A percentile compares a stretch with the other conserved stretches of the same genome.
These are phyloP conservation scores for Spea bombifrons DNA, from an alignment of 2,113 vertebrate species.

Conservation along the genomic window DNA sequence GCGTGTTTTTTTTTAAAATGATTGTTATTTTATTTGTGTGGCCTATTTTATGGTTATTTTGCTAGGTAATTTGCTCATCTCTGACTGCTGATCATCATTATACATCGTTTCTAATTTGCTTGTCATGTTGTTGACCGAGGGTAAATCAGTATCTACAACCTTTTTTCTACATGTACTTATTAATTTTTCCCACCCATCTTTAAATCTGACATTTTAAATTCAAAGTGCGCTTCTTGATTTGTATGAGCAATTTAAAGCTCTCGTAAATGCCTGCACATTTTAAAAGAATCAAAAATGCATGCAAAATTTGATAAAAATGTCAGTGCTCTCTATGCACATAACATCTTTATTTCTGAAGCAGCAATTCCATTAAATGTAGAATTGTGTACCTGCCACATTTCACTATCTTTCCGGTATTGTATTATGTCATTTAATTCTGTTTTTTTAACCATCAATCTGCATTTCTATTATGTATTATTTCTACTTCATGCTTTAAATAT, in stretches of 20 bases:
- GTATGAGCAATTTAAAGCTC: constrained; percentile 42
- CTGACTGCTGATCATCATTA: constrained; percentile 45
- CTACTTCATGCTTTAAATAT: constrained; percentile 17
- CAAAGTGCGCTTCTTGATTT: constrained; percentile 43
- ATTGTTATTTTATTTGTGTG: constrained; percentile 46
- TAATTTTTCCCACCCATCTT: constrained; percentile 41
- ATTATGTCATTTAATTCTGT: constrained; percentile 41
- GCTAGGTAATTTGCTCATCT: constrained; percentile 40
- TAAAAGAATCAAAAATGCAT: constrained; percentile 46
- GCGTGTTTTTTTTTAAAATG: constrained; percentile 12
- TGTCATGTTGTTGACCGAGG: constrained; percentile 42
- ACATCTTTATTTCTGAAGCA: constrained; percentile 31
- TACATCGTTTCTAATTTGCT: constrained; percentile 47
- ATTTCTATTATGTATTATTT: constrained; percentile 31
- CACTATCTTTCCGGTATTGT: constrained; percentile 29
- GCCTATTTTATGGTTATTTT: constrained; percentile 39
- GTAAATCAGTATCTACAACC: constrained; percentile 45
- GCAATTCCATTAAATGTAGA: constrained; percentile 29
- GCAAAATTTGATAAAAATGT: constrained; percentile 47
- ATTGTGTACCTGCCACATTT: constrained; percentile 32
- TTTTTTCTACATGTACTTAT: constrained; percentile 40
- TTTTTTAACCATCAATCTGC: constrained; percentile 35
- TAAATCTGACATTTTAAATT: constrained; percentile 46
- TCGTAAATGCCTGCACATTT: constrained; percentile 43
- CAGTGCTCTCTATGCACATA: constrained; percentile 40